Percentiles rank a stretch among this genome's conserved stretches.
phyloP scores from a whole-genome alignment of 2,113 vertebrate species.

The Strix uralensis region DNA sequence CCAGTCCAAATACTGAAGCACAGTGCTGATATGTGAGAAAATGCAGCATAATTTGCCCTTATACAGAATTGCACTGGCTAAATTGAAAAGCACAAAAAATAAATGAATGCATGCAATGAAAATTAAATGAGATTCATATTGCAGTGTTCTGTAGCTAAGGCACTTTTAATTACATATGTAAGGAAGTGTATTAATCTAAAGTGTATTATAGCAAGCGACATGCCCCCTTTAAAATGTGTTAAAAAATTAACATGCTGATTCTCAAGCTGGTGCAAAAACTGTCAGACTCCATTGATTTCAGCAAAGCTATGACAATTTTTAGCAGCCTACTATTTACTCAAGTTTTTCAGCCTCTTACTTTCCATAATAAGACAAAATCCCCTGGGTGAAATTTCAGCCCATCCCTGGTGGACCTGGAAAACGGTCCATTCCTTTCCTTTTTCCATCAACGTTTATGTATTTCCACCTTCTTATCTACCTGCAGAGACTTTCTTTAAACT shows the following conservation, averaged over 20 bases:
- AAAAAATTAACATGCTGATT: constrained; percentile 50
- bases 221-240: constrained; percentile 10
- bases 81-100: neutral
- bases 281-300: constrained; percentile 39
- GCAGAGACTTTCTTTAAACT: neutral
- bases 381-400: neutral
- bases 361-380: neutral
- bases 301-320: constrained; percentile 9
- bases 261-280: constrained; percentile 37
- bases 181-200: constrained; percentile 19
- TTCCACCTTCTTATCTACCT: neutral
- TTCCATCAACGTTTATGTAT: neutral
- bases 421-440: neutral
- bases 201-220: neutral
- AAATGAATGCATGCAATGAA: neutral
- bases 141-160: neutral
- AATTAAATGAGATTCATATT: constrained; percentile 44
- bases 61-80: neutral
- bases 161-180: constrained; percentile 46
- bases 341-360: neutral
- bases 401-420: neutral
- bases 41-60: neutral
- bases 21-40: neutral
- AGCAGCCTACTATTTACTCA: neutral
- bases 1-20: neutral